These are phyloP conservation scores for Catharus fuscescens DNA, from an alignment of 2,113 vertebrate genomes.

Conservation along the genomic window DNA sequence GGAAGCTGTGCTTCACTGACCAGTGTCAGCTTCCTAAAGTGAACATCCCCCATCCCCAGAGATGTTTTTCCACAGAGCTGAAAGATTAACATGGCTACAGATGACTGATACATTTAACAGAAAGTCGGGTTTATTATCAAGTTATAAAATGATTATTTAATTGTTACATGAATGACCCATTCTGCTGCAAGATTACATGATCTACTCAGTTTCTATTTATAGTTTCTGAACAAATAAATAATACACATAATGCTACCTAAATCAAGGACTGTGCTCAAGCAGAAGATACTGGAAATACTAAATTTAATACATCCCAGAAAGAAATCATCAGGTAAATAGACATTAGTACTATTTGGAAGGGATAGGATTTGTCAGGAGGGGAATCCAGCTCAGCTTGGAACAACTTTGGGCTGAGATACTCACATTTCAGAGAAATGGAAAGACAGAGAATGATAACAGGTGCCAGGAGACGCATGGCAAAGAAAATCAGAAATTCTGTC, in stretches of 20 bases:
- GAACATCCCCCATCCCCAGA: neutral
- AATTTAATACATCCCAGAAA: neutral
- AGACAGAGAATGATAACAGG: neutral
- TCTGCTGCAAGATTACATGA: neutral
- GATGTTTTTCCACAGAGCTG: neutral
- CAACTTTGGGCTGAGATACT: neutral
- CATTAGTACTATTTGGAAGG: neutral
- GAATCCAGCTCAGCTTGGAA: neutral
- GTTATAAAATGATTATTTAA: neutral
- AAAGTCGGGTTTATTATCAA: neutral
- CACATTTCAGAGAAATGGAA: neutral
- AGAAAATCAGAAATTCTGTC: neutral
- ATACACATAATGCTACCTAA: neutral
- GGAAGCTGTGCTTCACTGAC: rapidly evolving
- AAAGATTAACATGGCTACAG: neutral
- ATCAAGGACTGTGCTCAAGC: neutral
- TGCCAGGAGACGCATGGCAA: neutral
- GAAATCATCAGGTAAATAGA: neutral
- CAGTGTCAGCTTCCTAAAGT: neutral
- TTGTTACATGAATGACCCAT: neutral
- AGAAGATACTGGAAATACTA: neutral
- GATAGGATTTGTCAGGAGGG: neutral
- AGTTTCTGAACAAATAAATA: neutral
- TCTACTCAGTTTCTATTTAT: neutral
- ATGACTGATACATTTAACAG: neutral